Base-by-base conservation (phyloP, 2,888 invertebrate species). In the Dryocosmus kuriphilus region DNA sequence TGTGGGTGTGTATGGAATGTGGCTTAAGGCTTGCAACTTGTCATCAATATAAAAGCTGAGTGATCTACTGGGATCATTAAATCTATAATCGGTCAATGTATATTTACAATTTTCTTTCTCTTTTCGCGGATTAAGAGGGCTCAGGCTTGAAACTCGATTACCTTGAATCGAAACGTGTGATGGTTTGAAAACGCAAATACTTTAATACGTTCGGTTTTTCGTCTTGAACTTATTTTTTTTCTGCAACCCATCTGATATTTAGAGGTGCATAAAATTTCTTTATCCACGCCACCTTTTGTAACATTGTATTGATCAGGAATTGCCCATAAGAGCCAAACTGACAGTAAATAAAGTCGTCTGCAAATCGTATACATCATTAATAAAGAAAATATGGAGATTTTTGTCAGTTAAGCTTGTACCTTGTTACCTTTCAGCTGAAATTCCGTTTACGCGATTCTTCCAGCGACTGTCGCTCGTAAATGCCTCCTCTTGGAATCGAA, bases 401-500 rank as follows among this genome's bases (percentile, higher is more conserved):
- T 71, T 71, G 27, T 71, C 32, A 30, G 51, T 71, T 51, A 71
- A 71, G 51, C n/a, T 1, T 51, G 71, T 51, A 16, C 46, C 46
- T 71, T 71, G 71, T 51, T 51, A 51, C 51, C 51, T 71, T 71
- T 71, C 71, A 71, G 51, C 30, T 71, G 27, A 71, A 71, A 71
- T 71, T 55, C 30, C 71, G 51, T 71, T 71, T 51, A 71, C 51
- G 71, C n/a, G 51, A 30, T 71, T 71, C 71, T 71, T 74, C 74
- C 32, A 60, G 35, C 8, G 60, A 65, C 75, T 77, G 80, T 27
- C 62, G 80, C 79, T 86, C 87, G 85, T 86, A 86, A 87, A 85
- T 81, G 51, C 51, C 51, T 71, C 51, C 71, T 71, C 78, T 78
- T 78, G 81, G 76, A 83, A 87, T 86, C 84, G 82, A 86, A 81